These are phyloP conservation scores for Garrulus glandarius DNA, from an alignment of 2,797 vertebrate genomes.

Conservation along the genomic window DNA sequence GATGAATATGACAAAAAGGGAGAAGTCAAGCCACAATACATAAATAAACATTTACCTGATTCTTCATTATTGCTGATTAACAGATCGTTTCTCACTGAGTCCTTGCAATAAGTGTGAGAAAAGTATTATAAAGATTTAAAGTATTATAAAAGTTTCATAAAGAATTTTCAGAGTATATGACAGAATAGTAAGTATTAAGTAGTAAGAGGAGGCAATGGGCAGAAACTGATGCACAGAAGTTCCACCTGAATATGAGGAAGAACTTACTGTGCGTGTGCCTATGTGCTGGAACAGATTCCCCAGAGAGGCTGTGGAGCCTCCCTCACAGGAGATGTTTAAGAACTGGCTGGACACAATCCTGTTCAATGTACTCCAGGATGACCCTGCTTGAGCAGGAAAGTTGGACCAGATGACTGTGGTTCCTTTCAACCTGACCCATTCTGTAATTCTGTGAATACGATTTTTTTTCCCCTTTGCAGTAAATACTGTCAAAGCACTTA, in stretches of 20 bases:
- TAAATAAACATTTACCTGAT: neutral
- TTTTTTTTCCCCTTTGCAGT: neutral
- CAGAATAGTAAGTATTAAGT: neutral
- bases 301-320: neutral
- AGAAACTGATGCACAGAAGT: neutral
- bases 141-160: neutral
- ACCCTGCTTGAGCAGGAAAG: neutral
- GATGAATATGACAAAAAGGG: neutral
- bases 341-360: neutral
- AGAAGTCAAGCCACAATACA: neutral
- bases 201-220: neutral
- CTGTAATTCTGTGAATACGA: neutral
- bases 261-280: rapidly evolving
- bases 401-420: neutral
- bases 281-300: neutral
- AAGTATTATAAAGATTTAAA: neutral
- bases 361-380: neutral
- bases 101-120: neutral
- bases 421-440: neutral
- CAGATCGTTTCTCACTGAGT: neutral
- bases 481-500: neutral
- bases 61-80: neutral
- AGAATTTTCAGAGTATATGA: neutral
- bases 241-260: neutral
- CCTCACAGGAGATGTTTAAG: neutral